A percentile compares a stretch with the other conserved stretches of the same genome.
Evolutionary conservation across 2,797 vertebrate species (phyloP).

Genomic region (Pangasius mekongensis): DNA sequence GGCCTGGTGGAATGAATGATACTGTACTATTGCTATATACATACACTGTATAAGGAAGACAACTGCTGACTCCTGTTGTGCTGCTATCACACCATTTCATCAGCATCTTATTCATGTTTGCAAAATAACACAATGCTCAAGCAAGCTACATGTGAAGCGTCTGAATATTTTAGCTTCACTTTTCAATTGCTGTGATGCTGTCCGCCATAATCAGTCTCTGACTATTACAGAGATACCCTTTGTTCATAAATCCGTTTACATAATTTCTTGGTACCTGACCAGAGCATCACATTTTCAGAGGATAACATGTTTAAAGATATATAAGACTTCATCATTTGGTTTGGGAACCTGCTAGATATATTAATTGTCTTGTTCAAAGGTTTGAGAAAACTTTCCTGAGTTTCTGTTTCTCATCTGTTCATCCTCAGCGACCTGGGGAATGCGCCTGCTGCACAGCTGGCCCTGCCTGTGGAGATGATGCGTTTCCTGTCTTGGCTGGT

Average conservation of each 20-base stretch:
- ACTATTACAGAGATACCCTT: not conserved
- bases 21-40: too few relatives aligned
- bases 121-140: not conserved
- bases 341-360: not conserved
- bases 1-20: not conserved
- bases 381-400: not conserved
- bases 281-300: too few relatives aligned
- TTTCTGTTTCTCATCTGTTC: slow-evolving; percentile 44
- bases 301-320: not conserved
- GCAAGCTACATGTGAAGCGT: not conserved
- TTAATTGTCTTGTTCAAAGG: not conserved
- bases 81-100: not conserved
- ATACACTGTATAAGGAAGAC: not conserved
- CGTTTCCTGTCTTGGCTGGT: slow-evolving; percentile 86
- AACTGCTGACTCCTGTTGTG: not conserved
- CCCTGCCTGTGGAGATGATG: slow-evolving; percentile 89
- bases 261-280: not conserved
- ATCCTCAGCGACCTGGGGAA: slow-evolving; percentile 82
- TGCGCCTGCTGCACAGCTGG: slow-evolving; percentile 77
- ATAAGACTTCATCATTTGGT: not conserved
- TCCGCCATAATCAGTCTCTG: not conserved
- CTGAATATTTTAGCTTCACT: not conserved
- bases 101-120: not conserved
- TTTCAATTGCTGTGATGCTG: not conserved
- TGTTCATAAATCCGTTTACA: not conserved